Evolutionary conservation across 2,888 invertebrate genomes (phyloP).

Genomic region (Meliscaeva auricollis): DNA sequence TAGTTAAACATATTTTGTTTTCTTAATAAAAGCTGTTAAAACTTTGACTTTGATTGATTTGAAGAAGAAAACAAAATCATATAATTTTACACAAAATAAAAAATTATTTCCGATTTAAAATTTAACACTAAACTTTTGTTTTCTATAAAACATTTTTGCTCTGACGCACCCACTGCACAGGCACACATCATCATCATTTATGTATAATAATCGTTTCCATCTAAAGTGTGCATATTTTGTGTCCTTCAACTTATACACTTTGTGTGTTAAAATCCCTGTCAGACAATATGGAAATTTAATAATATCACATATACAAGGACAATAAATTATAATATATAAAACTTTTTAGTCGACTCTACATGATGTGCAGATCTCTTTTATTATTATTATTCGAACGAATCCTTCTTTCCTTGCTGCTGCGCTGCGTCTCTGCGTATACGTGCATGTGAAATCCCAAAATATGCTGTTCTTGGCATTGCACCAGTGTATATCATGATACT

Average conservation of each 20-base stretch:
- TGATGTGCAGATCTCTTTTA: slow-evolving; percentile 12
- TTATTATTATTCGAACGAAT: slow-evolving; percentile 24
- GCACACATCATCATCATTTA: neutral
- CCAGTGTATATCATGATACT: neutral
- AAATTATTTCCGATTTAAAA: too few relatives aligned
- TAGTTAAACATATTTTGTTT: too few relatives aligned
- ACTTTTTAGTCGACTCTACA: slow-evolving; percentile 15
- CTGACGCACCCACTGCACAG: slow-evolving; percentile 47
- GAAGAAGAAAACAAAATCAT: too few relatives aligned
- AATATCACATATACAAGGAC: slow-evolving; percentile 54
- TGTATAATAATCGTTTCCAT: slow-evolving; percentile 8
- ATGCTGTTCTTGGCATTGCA: slow-evolving; percentile 47
- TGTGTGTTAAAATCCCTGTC: slow-evolving; percentile 49
- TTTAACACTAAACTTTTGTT: neutral
- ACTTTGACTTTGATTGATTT: too few relatives aligned
- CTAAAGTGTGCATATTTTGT: neutral
- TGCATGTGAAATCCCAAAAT: slow-evolving; percentile 35
- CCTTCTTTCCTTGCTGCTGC: neutral
- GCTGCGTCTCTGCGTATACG: neutral
- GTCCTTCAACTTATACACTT: slow-evolving; percentile 42
- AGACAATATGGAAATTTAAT: slow-evolving; percentile 72
- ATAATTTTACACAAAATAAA: too few relatives aligned
- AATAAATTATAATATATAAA: slow-evolving; percentile 47
- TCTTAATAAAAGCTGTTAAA: too few relatives aligned
- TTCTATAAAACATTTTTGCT: neutral